phyloP scores from a whole-genome alignment of 2,797 vertebrate genomes.

The Echiichthys vipera region DNA sequence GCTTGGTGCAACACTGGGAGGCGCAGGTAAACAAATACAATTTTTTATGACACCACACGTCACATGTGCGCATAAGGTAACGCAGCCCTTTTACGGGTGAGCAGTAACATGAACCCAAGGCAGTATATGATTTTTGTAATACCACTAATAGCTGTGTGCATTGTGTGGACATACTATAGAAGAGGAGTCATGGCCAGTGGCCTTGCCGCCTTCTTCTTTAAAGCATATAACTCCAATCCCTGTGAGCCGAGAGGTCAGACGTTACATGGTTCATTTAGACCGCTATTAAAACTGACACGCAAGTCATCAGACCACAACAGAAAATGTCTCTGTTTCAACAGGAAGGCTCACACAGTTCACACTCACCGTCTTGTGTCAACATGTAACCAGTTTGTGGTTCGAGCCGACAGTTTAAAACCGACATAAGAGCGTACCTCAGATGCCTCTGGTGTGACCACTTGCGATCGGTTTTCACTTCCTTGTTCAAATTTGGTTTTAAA shows the following conservation, averaged over 20 bases:
- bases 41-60: slow-evolving; percentile 36
- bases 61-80: slow-evolving; percentile 16
- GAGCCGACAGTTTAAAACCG: neutral
- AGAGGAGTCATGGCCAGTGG: neutral
- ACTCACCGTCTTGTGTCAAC: neutral
- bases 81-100: slow-evolving; percentile 15
- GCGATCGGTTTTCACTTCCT: slow-evolving; percentile 17
- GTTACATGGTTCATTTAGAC: neutral
- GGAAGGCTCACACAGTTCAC: neutral
- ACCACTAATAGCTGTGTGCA: slow-evolving; percentile 6
- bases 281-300: neutral
- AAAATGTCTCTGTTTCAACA: neutral
- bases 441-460: neutral
- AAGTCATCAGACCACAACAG: neutral
- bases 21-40: slow-evolving; percentile 41
- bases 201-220: neutral
- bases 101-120: slow-evolving; percentile 36
- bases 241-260: neutral
- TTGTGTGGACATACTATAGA: neutral
- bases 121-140: slow-evolving; percentile 20
- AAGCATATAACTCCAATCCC: slow-evolving; percentile 13
- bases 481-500: neutral
- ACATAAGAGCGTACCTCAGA: neutral
- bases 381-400: slow-evolving; percentile 22
- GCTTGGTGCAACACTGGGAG: slow-evolving; percentile 12